Evolutionary conservation across 2,888 invertebrate genomes (phyloP).

Genomic region (Acanthosepion esculentum): DNA sequence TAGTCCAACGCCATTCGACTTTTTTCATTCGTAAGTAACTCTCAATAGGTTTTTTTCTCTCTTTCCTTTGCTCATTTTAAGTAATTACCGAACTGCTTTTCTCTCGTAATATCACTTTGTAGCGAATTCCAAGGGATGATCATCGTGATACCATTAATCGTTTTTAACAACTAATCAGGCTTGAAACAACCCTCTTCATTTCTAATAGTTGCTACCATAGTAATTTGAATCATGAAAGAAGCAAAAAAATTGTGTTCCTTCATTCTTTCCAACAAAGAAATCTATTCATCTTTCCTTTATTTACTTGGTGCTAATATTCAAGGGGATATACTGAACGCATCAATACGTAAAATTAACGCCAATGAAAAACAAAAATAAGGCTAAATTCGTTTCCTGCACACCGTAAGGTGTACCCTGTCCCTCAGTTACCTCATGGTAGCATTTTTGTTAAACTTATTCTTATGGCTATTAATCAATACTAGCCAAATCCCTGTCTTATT

Average conservation of each 20-base stretch:
- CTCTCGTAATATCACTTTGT: not conserved
- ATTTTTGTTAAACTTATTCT: too few species aligned
- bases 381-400: not conserved
- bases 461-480: too few species aligned
- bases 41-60: not conserved
- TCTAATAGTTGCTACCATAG: not conserved
- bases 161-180: not conserved
- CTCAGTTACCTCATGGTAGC: too few species aligned
- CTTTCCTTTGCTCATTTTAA: not conserved
- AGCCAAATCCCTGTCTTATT: too few species aligned
- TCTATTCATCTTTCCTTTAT: not conserved
- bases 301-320: not conserved
- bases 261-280: not conserved
- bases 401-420: too few species aligned
- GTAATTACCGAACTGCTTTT: not conserved
- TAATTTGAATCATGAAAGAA: not conserved
- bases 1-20: not conserved
- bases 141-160: not conserved
- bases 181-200: not conserved
- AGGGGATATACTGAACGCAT: not conserved
- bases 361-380: not conserved
- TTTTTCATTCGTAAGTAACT: conserved; percentile 8
- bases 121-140: conserved; percentile 4
- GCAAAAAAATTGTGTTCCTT: not conserved
- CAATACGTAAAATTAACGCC: not conserved